Percentiles rank a stretch among this genome's conserved stretches.
Evolutionary conservation across 2,113 vertebrate genomes (phyloP).

Genomic region (Oryzias woworae): DNA sequence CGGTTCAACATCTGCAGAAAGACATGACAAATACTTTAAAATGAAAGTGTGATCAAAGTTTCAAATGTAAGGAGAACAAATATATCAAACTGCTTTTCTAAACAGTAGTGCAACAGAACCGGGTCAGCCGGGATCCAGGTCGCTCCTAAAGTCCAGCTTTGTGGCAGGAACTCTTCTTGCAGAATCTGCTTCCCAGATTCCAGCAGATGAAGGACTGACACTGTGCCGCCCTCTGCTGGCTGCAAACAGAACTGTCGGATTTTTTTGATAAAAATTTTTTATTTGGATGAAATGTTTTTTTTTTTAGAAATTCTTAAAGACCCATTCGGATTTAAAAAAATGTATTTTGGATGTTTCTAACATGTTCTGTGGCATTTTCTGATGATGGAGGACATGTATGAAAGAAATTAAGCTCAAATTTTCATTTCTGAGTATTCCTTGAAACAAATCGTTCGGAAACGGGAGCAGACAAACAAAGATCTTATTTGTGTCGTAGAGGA

Average conservation of each 20-base stretch:
- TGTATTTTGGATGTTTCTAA: too few species aligned
- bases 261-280: neutral
- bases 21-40: neutral
- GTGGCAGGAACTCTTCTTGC: neutral
- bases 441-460: too few species aligned
- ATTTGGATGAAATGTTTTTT: neutral
- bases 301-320: neutral
- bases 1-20: neutral
- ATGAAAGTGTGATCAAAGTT: neutral
- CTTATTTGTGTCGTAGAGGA: too few species aligned
- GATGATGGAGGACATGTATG: too few species aligned
- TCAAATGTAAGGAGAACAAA: neutral
- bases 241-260: neutral
- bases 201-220: neutral
- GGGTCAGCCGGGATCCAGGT: neutral
- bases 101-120: neutral
- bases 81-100: too few species aligned
- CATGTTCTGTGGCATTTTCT: too few species aligned
- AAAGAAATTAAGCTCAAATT: too few species aligned
- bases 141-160: neutral
- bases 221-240: constrained; percentile 38
- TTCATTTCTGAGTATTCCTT: too few species aligned
- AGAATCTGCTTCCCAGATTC: neutral
- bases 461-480: too few species aligned
- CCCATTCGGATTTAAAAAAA: neutral